Percentiles rank a stretch among this genome's conserved stretches.
phyloP scores from a whole-genome alignment of 2,113 vertebrate species.

The Pituophis catenifer region DNA sequence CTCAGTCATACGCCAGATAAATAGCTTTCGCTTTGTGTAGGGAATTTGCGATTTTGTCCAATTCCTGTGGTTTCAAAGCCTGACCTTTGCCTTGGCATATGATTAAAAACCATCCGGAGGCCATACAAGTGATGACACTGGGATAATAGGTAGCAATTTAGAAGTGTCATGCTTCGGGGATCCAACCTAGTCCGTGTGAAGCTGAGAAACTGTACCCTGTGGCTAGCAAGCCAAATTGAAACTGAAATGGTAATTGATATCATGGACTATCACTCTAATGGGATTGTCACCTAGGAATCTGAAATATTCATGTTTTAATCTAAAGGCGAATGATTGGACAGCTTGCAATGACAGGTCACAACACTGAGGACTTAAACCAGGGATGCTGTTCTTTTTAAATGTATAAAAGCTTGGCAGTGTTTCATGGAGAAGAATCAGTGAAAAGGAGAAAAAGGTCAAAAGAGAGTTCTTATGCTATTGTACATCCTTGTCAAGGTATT shows the following conservation, averaged over 20 bases:
- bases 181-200: slow-evolving; percentile 54
- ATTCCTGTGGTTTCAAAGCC: slow-evolving; percentile 55
- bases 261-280: slow-evolving; percentile 72
- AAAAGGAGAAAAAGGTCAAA: slow-evolving; percentile 54
- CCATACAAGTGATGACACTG: slow-evolving; percentile 75
- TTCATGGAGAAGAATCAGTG: slow-evolving; percentile 56
- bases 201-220: slow-evolving; percentile 68
- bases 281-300: slow-evolving; percentile 75
- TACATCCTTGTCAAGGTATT: slow-evolving; percentile 44
- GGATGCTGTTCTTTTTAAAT: slow-evolving; percentile 54
- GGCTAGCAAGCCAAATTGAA: slow-evolving; percentile 72
- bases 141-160: slow-evolving; percentile 82
- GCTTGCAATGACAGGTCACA: slow-evolving; percentile 60
- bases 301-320: slow-evolving; percentile 72
- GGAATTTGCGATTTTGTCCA: slow-evolving; percentile 56
- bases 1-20: slow-evolving; percentile 49
- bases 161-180: slow-evolving; percentile 77
- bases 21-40: slow-evolving; percentile 61
- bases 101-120: slow-evolving; percentile 70
- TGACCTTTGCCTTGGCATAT: slow-evolving; percentile 66
- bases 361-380: slow-evolving; percentile 50
- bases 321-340: slow-evolving; percentile 58
- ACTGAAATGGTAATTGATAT: slow-evolving; percentile 81
- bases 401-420: slow-evolving; percentile 53
- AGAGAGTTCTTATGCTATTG: slow-evolving; percentile 50